A percentile compares a stretch with the other conserved stretches of the same genome.
These are phyloP conservation scores for Seladonia tumulorum DNA, from an alignment of 2,888 invertebrate species.

Conservation along the genomic window DNA sequence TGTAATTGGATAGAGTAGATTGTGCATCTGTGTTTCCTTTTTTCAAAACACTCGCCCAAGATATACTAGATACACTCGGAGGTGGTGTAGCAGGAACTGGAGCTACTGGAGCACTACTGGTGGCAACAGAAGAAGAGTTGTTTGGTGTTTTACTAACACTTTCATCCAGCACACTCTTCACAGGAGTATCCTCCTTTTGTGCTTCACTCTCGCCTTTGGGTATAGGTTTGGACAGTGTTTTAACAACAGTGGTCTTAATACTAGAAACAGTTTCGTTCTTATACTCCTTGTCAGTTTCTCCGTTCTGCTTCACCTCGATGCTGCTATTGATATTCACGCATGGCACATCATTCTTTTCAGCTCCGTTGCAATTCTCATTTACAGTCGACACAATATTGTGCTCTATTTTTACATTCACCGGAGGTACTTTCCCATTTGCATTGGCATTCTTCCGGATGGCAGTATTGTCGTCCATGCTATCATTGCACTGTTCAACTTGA, in stretches of 20 bases:
- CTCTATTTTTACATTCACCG: slow-evolving; percentile 76
- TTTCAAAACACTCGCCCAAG: slow-evolving; percentile 83
- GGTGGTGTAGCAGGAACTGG: slow-evolving; percentile 35
- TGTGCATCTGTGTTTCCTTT: slow-evolving; percentile 66
- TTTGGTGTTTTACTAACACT: slow-evolving; percentile 56
- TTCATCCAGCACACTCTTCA: slow-evolving; percentile 62
- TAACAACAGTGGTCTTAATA: slow-evolving; percentile 66
- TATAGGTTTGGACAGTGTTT: slow-evolving; percentile 67
- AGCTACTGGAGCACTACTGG: slow-evolving; percentile 38
- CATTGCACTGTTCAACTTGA: slow-evolving; percentile 71
- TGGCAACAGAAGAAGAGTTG: slow-evolving; percentile 25
- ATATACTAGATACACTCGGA: slow-evolving; percentile 62
- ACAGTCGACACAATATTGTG: slow-evolving; percentile 75
- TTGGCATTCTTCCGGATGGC: slow-evolving; percentile 56
- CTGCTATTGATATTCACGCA: slow-evolving; percentile 77
- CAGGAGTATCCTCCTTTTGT: slow-evolving; percentile 43
- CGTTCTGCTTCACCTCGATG: slow-evolving; percentile 77
- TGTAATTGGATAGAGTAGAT: slow-evolving; percentile 62
- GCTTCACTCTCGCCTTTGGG: slow-evolving; percentile 65
- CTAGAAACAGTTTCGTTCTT: slow-evolving; percentile 69
- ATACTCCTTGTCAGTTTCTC: slow-evolving; percentile 72
- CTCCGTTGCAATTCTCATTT: slow-evolving; percentile 72
- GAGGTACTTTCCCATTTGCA: slow-evolving; percentile 64
- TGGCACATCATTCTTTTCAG: slow-evolving; percentile 74
- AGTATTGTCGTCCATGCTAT: slow-evolving; percentile 68